Base-by-base conservation (phyloP, 1,140 invertebrate genomes). In the Magallana ariakensis region DNA sequence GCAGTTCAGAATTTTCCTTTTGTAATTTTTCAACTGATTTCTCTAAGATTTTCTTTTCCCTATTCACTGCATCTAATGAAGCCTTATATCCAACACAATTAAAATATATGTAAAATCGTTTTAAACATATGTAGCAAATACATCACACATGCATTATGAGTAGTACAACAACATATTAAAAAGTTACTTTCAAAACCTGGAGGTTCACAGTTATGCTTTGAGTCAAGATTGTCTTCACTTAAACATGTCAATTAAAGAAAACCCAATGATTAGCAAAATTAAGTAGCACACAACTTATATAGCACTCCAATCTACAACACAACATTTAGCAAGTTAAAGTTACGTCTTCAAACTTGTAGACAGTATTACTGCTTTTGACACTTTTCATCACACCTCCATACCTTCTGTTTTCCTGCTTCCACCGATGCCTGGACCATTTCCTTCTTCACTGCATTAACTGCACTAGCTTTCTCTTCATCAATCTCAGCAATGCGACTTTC, bases 371-470 rank as follows among this genome's bases (percentile, higher is more conserved):
- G 10, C 15, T 26, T 33, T 75, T 75, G 22, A 62, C 58, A 62
- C 33, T 46, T 16, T 22, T 26, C 66, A 75, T 75, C 22, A 75
- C 66, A 75, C 15, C 22, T 19, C 53, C 80, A 82, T 62, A 86
- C 85, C 62, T 86, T 86, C 57, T 86, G 80, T 86, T 86, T 83
- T 56, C 85, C 87, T 46, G 87, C 85, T 53, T 88, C 84, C 83
- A 80, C 84, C 15, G 87, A 81, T 60, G 82, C 57, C 33, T 88
- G 81, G 13, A 88, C 83, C 57, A 86, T 57, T 56, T 86, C 62
- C 11, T 81, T 57, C 60, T 62, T 88, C 2, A 84, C 85, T 11
- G 87, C 85, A 15, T 81, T 86, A 8, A 88, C 82, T 16, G 83
- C 87, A 83, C 82, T 66, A 55, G 85, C 87, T 56, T 86, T 84